These are phyloP conservation scores for Caenorhabditis sinica DNA, from an alignment of 2,888 invertebrate species.

Conservation along the genomic window DNA sequence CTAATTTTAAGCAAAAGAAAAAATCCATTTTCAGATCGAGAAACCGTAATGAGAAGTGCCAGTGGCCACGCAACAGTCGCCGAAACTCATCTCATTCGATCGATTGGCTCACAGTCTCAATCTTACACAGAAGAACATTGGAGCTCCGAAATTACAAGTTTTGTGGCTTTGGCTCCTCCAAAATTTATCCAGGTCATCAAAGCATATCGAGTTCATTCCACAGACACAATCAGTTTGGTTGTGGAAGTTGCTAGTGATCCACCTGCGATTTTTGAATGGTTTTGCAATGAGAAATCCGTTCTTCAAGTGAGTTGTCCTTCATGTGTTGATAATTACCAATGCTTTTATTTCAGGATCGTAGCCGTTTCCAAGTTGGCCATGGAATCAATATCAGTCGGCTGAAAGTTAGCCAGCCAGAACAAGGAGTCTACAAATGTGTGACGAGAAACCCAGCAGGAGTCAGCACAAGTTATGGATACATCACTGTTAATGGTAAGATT, in stretches of 20 bases:
- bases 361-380: slow-evolving; percentile 79
- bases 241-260: slow-evolving; percentile 82
- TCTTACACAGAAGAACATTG: slow-evolving; percentile 82
- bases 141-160: slow-evolving; percentile 82
- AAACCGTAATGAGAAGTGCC: slow-evolving; percentile 74
- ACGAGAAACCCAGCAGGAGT: slow-evolving; percentile 94
- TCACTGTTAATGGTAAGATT: slow-evolving; percentile 83
- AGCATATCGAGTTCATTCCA: slow-evolving; percentile 80
- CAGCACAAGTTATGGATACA: slow-evolving; percentile 85
- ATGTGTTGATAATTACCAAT: neutral
- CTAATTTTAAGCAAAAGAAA: too few relatives aligned
- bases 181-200: slow-evolving; percentile 83
- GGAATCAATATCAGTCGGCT: slow-evolving; percentile 81
- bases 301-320: slow-evolving; percentile 62
- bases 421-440: slow-evolving; percentile 91
- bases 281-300: slow-evolving; percentile 81
- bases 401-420: slow-evolving; percentile 79
- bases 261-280: slow-evolving; percentile 78
- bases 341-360: slow-evolving; percentile 66
- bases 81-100: slow-evolving; percentile 74
- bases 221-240: slow-evolving; percentile 82
- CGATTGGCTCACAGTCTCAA: slow-evolving; percentile 73
- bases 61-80: slow-evolving; percentile 74
- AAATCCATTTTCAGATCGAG: slow-evolving; percentile 73
- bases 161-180: slow-evolving; percentile 81